phyloP scores from a whole-genome alignment of 2,888 invertebrate species.

The Caenorhabditis sp. region DNA sequence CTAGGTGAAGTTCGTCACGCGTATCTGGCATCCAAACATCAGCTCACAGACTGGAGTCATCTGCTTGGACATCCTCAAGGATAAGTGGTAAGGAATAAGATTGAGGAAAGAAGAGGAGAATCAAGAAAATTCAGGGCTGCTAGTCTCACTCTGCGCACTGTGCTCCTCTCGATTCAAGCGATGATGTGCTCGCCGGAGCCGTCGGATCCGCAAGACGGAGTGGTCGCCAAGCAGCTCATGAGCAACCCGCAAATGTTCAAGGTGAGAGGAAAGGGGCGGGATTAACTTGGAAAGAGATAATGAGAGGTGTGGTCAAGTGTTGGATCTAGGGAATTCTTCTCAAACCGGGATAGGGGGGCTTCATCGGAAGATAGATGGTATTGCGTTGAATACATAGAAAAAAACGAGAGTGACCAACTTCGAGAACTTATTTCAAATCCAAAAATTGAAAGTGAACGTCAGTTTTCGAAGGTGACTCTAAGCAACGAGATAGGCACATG shows the following conservation, averaged over 20 bases:
- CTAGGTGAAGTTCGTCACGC: constrained; percentile 95
- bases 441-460: neutral
- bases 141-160: constrained; percentile 96
- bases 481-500: neutral
- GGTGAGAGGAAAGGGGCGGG: neutral
- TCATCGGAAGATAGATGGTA: too few relatives aligned
- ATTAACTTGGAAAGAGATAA: neutral
- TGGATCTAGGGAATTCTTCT: too few relatives aligned
- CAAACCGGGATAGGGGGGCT: too few relatives aligned
- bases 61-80: constrained; percentile 97
- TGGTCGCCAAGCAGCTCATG: constrained; percentile 97
- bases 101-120: too few relatives aligned
- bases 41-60: constrained; percentile 97
- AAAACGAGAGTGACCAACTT: too few relatives aligned
- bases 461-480: constrained; percentile 30
- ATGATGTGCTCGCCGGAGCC: constrained; percentile 87
- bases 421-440: too few relatives aligned
- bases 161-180: constrained; percentile 95
- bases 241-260: constrained; percentile 92
- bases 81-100: constrained; percentile 85
- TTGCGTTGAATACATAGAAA: too few relatives aligned
- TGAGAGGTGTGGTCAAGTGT: neutral
- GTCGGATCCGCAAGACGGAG: constrained; percentile 88
- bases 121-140: constrained; percentile 95
- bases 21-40: constrained; percentile 99